Base-by-base conservation (phyloP, 2,888 invertebrate genomes). In the Vesta saturnalis region DNA sequence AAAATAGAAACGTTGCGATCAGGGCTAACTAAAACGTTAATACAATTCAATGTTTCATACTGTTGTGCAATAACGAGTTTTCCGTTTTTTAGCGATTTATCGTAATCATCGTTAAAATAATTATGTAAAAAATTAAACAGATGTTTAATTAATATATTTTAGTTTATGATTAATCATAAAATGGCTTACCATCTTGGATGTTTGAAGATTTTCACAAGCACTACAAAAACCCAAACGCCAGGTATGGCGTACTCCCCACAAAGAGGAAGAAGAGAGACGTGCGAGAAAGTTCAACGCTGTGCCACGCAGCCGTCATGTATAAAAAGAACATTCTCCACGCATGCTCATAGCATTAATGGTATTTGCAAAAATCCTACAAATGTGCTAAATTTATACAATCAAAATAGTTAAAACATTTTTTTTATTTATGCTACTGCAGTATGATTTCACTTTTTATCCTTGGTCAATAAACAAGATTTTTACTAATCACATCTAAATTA, bases 221-320 rank as follows among this genome's bases (percentile, higher is more conserved):
- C 88, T 86, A 86, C 86, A 88, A 87, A 89, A 88, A 90, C 89
- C 90, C 89, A 91, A 92, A 91, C 92, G 92, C 92, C 92, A 91
- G 88, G 89, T 89, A 92, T 92, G 93, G 93, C 93, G 93, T 91
- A 91, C 92, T 90, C 89, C 89, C 87, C 90, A 88, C 88, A 89
- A 93, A 94, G 93, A 92, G 87, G 78, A 73, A 77, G 72, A 71
- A 55, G 69, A 72, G 67, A 60, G 46, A 15, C 49, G 43, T n/a
- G 16, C 39, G 3, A 52, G 5, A 30, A 43, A 46, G 57, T 64
- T 54, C 49, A 64, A 62, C 57, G 18, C 62, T 49, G 67, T 75
- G 76, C 76, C 77, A 76, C 77, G 76, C 75, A 76, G 72, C 54
- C 43, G 49, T 30, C 39, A 8, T 39, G 39, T 39, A n/a, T n/a